These are phyloP conservation scores for Diadegma fenestrale DNA, from an alignment of 2,888 invertebrate species.

Conservation along the genomic window DNA sequence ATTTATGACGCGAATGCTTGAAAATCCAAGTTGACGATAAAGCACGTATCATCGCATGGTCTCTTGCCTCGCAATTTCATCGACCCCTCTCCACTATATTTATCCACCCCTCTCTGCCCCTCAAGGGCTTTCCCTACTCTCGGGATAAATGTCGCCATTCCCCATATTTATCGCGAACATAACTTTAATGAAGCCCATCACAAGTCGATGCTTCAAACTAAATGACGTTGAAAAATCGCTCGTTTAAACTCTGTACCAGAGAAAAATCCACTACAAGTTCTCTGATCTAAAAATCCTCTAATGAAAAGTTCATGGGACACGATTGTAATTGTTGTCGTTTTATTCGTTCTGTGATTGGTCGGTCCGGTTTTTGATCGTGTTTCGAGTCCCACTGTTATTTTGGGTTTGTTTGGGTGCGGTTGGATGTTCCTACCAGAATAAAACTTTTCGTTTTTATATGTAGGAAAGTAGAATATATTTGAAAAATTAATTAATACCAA, in stretches of 20 bases:
- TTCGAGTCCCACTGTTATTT: too few species aligned
- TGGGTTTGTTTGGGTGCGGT: too few species aligned
- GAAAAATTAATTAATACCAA: too few species aligned
- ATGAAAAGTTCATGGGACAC: too few species aligned
- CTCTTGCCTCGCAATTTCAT: slow-evolving; percentile 27
- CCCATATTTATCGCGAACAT: slow-evolving; percentile 12
- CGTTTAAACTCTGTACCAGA: background rate
- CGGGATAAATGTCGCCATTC: slow-evolving; percentile 13
- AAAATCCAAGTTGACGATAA: slow-evolving; percentile 38
- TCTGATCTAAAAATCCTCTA: too few species aligned
- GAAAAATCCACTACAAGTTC: background rate
- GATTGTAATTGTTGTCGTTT: too few species aligned
- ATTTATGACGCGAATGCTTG: slow-evolving; percentile 9
- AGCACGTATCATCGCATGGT: slow-evolving; percentile 42
- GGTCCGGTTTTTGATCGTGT: too few species aligned
- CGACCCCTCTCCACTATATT: slow-evolving; percentile 26
- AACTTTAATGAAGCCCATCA: slow-evolving; percentile 16
- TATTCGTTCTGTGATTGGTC: too few species aligned
- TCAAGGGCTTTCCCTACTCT: background rate
- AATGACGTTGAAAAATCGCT: slow-evolving; percentile 9
- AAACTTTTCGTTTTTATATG: too few species aligned
- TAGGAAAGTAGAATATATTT: too few species aligned
- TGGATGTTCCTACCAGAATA: too few species aligned
- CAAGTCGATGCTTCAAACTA: background rate
- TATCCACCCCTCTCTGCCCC: background rate